Evolutionary conservation across 2,888 invertebrate species (phyloP).

Genomic region (Eremobia ochroleuca): DNA sequence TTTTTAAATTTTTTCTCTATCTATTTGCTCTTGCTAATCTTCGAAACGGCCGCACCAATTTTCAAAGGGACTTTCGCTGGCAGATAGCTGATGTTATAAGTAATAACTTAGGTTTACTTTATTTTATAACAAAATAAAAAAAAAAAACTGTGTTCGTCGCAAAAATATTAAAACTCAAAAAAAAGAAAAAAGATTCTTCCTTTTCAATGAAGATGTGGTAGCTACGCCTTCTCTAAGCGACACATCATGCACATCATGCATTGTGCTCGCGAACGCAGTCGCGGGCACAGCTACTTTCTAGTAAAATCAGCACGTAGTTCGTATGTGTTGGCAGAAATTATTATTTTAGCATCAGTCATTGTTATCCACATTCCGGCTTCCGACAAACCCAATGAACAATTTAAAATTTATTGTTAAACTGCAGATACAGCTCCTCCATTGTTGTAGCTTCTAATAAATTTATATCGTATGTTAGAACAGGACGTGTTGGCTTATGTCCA

Average conservation of each 20-base stretch:
- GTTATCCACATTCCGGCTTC: constrained; percentile 17
- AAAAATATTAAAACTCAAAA: no score
- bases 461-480: constrained; percentile 1
- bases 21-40: neutral
- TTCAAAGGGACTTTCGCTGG: neutral
- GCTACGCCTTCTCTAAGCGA: no score
- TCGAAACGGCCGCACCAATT: neutral
- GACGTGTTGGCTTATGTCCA: constrained; percentile 5
- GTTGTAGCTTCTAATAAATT: constrained; percentile 15
- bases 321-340: neutral
- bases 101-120: no score
- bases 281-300: neutral
- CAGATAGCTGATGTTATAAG: no score
- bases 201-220: no score
- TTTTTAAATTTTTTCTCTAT: no score
- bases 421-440: constrained; percentile 10
- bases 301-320: neutral
- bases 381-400: constrained; percentile 1
- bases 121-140: no score
- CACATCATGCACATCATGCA: no score
- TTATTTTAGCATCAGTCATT: constrained; percentile 33
- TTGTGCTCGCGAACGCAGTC: no score
- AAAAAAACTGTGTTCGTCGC: no score
- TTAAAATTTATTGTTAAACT: constrained; percentile 33
- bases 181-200: no score